These are phyloP conservation scores for Anisognathus igniventris DNA, from an alignment of 2,797 vertebrate species.

Conservation along the genomic window DNA sequence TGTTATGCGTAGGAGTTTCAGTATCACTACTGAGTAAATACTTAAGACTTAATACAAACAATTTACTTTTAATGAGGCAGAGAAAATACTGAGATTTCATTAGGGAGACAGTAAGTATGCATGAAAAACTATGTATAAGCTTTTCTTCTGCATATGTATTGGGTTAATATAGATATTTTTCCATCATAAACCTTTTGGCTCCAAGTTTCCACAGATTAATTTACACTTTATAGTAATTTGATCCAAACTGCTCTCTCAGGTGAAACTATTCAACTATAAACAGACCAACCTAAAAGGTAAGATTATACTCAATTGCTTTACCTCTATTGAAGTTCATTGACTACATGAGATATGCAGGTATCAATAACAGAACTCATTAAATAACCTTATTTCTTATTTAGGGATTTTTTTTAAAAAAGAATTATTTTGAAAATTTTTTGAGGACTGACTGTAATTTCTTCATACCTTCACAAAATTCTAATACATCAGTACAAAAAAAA, in stretches of 20 bases:
- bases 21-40: neutral
- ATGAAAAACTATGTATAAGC: neutral
- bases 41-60: neutral
- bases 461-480: neutral
- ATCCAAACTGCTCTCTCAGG: neutral
- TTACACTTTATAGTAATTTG: neutral
- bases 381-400: neutral
- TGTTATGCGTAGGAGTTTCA: neutral
- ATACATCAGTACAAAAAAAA: neutral
- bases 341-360: neutral
- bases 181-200: neutral
- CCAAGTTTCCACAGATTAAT: neutral
- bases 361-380: neutral
- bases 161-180: neutral
- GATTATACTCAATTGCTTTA: neutral
- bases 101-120: neutral
- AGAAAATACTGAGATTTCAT: neutral
- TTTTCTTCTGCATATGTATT: neutral
- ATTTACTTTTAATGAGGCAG: neutral
- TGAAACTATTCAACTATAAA: neutral
- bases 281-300: neutral
- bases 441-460: neutral
- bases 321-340: neutral
- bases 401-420: neutral
- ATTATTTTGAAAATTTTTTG: neutral